Evolutionary conservation across 2,113 vertebrate genomes (phyloP), one percentile per base, ranked within the genome.

Genomic region (Diadophis punctatus): DNA sequence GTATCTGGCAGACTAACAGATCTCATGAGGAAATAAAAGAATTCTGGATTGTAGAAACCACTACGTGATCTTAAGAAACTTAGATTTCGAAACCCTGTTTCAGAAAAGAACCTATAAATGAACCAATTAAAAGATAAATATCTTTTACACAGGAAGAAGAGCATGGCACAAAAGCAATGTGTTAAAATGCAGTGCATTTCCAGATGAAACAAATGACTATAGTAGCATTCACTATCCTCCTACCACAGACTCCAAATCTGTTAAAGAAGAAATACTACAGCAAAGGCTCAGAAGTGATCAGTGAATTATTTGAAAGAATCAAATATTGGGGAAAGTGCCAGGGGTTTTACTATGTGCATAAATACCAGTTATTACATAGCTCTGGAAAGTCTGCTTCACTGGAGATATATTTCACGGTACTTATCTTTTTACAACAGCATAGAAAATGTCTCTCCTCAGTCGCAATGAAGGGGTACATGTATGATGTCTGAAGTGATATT

Each of bases 231-330:
- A 25, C 48, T 90, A 90, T 23, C 60, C 60, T 90, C 48, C 46
- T 8, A 14, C 48, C 46, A 53, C n/a, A 53, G n/a, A 27, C 18
- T 90, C 63, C n/a, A 25, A 25, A 53, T 90, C 52, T 74, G 48
- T 39, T 51, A 23, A 39, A 48, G 49, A 51, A 52, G 20, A 90
- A 90, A 68, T 48, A 90, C 49, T 34, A 90, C 22, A 30, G 34
- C 34, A 80, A 74, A 34, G 20, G 25, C 20, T 34, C 14, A 86
- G 52, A 86, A 56, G 8, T 8, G 18, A 10, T 91, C 39, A 48
- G 52, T 91, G 25, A 56, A 86, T 58, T 91, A 91, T 91, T 86
- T 58, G n/a, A 86, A 58, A 86, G 34, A 84, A 55, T 90, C 52
- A 46, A 58, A 91, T 85, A 48, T 16, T 80, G 63, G 20, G 34